These are phyloP conservation scores for Crenuchus spilurus DNA, from an alignment of 2,797 vertebrate genomes.

Conservation along the genomic window DNA sequence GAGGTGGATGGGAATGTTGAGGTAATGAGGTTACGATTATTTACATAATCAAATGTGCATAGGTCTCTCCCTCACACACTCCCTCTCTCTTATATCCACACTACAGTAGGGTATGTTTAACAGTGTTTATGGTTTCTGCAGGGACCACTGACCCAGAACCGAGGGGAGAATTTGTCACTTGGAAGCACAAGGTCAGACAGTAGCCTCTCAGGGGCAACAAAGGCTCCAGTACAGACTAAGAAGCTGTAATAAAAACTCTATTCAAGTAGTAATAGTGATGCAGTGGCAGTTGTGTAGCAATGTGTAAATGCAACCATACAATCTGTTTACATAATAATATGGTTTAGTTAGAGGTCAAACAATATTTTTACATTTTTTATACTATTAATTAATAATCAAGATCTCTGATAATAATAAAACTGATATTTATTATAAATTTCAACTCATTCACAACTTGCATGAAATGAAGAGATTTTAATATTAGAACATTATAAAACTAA, in stretches of 20 bases:
- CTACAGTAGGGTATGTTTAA: constrained; percentile 45
- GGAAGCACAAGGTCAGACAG: not conserved
- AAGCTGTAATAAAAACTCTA: not conserved
- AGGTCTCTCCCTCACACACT: constrained; percentile 7
- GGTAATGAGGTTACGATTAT: no score
- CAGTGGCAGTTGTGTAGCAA: not conserved
- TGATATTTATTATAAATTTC: no score
- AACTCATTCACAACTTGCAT: no score
- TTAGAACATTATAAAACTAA: no score
- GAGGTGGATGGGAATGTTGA: no score
- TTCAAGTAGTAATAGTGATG: not conserved
- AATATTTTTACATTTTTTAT: no score
- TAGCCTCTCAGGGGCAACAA: not conserved
- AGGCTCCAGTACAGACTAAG: not conserved
- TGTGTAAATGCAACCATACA: not conserved
- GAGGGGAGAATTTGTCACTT: constrained; percentile 11
- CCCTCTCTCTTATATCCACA: constrained; percentile 29
- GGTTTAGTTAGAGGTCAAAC: no score
- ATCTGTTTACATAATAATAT: no score
- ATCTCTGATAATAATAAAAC: no score
- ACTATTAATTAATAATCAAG: no score
- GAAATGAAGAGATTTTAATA: no score
- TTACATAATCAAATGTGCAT: no score
- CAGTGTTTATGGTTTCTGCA: constrained; percentile 52
- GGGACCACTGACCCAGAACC: constrained; percentile 54